Evolutionary conservation across 2,888 invertebrate genomes (phyloP), one percentile per base, ranked within the genome.

Genomic region (Agrochola lychnidis): DNA sequence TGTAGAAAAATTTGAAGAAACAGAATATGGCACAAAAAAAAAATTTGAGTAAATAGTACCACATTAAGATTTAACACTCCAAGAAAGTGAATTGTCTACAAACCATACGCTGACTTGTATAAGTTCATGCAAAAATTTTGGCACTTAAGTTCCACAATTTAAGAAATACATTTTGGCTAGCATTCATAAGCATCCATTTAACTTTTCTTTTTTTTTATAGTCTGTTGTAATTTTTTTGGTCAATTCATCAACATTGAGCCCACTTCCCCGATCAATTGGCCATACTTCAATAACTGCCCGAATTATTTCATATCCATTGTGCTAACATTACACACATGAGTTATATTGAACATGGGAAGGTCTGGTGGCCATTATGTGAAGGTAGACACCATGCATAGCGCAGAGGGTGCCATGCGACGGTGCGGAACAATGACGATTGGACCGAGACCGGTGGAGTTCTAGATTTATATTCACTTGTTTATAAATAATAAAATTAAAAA

Each of bases 371-470:
- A 86, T 83, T 86, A 77, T 81, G 66, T 67, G 73, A 19, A 78
- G 68, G 77, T 75, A 75, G 70, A 76, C 76, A 76, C 75, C 78
- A 74, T 82, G 81, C 81, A 75, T 70, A 77, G 79, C 68, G 72
- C 36, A 68, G 72, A 78, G 89, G 87, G 87, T 80, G 86, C 36
- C 10, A 25, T 42, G 64, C 72, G 72, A 51, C 87, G 71, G 85
- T 51, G 82, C 83, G 76, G 73, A 88, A 87, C 89, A 53, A 36
- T 61, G 51, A 36, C 61, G 80, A 78, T 73, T 76, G 71, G 64
- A 87, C 73, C 78, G 76, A 66, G 75, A 73, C 81, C 72, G 7
- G 25, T 66, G 45, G 63, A 42, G 71, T 63, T 73, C 68, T 78
- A 72, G 66, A 84, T 84, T 67, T 59, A 64, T 61, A 48, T 79